Conservation (phyloP, 2,113 vertebrate genomes). For the Forbesichthys agassizii region DNA sequence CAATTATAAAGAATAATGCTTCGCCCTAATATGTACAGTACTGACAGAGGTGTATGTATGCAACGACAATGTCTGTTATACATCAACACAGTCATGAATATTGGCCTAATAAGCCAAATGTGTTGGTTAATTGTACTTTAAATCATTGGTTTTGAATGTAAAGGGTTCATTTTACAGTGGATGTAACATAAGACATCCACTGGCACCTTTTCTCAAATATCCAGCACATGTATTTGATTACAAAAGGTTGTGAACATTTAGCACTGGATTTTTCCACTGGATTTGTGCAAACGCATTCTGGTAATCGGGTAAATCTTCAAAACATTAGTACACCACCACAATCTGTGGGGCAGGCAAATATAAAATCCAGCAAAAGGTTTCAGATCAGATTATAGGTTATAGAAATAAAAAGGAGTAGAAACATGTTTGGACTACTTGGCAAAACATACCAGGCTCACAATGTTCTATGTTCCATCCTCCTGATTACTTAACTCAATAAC, state of each 20-base stretch:
- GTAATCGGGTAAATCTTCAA: conserved; percentile 68
- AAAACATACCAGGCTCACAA: conserved; percentile 49
- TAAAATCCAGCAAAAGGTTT: conserved; percentile 56
- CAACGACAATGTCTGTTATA: too few relatives aligned
- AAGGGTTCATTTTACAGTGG: not conserved
- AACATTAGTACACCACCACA: conserved; percentile 38
- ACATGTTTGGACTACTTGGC: conserved; percentile 62
- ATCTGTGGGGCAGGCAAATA: conserved; percentile 47
- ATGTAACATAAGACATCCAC: not conserved
- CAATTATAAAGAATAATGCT: too few relatives aligned
- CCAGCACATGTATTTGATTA: conserved; percentile 33
- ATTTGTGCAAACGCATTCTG: conserved; percentile 48
- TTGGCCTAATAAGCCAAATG: too few relatives aligned
- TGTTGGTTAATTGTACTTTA: too few relatives aligned
- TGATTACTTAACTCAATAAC: conserved; percentile 70
- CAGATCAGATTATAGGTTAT: conserved; percentile 49
- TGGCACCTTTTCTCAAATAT: conserved; percentile 22
- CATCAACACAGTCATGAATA: too few relatives aligned
- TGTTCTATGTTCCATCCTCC: conserved; percentile 49
- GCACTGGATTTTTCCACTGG: conserved; percentile 31
- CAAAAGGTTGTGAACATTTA: too few relatives aligned
- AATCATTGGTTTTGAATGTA: too few relatives aligned
- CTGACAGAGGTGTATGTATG: too few relatives aligned
- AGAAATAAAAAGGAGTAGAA: conserved; percentile 52
- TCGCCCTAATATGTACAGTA: too few relatives aligned